Evolutionary conservation across 2,888 invertebrate genomes (phyloP).

Genomic region (Trissolcus brochymenae): DNA sequence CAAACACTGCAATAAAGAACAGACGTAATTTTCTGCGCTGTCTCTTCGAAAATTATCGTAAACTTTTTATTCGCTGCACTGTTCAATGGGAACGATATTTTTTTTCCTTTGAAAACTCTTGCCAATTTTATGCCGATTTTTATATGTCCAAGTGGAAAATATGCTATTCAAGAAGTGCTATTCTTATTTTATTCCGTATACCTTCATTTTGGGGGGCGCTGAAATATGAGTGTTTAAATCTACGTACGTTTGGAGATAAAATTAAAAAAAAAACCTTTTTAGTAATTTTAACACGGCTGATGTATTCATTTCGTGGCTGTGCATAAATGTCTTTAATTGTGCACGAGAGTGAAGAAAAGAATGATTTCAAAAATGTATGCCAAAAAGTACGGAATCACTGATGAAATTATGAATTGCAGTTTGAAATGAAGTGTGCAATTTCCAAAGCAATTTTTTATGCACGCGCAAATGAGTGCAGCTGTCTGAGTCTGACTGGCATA

Average conservation of each 20-base stretch:
- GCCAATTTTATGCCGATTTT: constrained; percentile 37
- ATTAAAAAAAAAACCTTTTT: constrained; percentile 9
- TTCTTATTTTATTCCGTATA: constrained; percentile 21
- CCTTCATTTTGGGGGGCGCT: constrained; percentile 3
- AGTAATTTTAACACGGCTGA: constrained; percentile 6
- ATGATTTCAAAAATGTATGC: no score
- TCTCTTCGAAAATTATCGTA: constrained; percentile 18
- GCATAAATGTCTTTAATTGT: constrained; percentile 27
- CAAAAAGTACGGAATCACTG: no score
- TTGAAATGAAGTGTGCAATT: constrained; percentile 1
- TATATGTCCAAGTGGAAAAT: constrained; percentile 28
- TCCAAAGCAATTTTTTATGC: constrained; percentile 38
- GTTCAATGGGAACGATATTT: constrained; percentile 1
- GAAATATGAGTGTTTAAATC: constrained; percentile 25
- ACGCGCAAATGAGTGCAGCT: constrained; percentile 30
- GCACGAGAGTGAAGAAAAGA: constrained; percentile 6
- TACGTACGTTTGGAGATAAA: constrained; percentile 7
- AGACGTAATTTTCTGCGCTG: neutral
- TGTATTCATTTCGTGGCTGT: constrained; percentile 9
- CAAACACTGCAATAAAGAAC: neutral
- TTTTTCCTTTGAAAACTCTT: constrained; percentile 28
- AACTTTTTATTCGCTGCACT: constrained; percentile 4
- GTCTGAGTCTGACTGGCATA: constrained; percentile 46
- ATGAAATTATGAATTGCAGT: neutral
- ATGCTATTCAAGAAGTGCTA: constrained; percentile 9